phyloP scores from a whole-genome alignment of 2,888 invertebrate species.

The Meiosimyza platycephala region DNA sequence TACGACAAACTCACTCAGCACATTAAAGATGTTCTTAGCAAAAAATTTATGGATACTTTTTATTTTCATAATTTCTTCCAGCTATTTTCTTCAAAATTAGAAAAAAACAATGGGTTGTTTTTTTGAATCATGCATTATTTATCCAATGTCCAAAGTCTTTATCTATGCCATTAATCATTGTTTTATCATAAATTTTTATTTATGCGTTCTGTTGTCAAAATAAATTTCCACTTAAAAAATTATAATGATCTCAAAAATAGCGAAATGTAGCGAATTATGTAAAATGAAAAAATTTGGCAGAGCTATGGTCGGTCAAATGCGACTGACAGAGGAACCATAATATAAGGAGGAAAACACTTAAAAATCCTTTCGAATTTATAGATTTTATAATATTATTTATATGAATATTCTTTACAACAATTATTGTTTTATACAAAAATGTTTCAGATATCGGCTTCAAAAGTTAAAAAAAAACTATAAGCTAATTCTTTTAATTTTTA shows the following conservation, averaged over 20 bases:
- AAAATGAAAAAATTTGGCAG: conserved; percentile 30
- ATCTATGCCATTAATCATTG: conserved; percentile 54
- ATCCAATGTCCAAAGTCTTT: conserved; percentile 7
- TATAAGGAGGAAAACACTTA: too few species aligned
- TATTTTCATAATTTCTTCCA: background rate
- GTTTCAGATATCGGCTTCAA: too few species aligned
- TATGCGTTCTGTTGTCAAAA: conserved; percentile 55
- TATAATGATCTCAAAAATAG: conserved; percentile 20
- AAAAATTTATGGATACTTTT: conserved; percentile 24
- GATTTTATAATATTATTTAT: too few species aligned
- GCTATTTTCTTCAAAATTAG: too few species aligned
- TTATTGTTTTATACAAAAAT: too few species aligned
- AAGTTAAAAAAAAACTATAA: too few species aligned
- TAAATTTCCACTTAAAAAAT: conserved; percentile 52
- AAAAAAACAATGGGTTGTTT: background rate
- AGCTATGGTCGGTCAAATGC: background rate
- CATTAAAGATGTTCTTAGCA: too few species aligned
- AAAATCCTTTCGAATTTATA: too few species aligned
- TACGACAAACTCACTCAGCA: too few species aligned
- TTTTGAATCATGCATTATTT: background rate
- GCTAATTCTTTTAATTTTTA: too few species aligned
- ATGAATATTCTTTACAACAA: too few species aligned
- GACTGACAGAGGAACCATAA: too few species aligned
- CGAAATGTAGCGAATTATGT: conserved; percentile 29
- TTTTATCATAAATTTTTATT: conserved; percentile 42